Conservation (phyloP, 2,888 invertebrate species). For the Fragum whitleyi region DNA sequence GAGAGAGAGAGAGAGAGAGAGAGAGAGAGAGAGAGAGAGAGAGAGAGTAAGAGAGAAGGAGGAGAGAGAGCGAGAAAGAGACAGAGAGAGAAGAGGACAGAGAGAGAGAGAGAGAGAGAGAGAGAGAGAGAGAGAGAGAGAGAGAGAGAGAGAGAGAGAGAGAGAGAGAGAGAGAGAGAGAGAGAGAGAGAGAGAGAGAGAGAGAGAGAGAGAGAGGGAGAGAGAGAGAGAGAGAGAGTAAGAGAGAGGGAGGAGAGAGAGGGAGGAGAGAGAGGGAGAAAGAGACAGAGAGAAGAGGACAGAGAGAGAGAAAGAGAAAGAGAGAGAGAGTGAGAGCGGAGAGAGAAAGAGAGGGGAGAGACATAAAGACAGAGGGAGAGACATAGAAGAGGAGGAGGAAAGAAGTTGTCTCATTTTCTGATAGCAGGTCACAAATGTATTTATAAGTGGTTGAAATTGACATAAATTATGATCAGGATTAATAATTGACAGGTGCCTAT, state of each 20-base stretch:
- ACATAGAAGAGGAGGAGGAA: background rate
- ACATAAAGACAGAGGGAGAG: background rate
- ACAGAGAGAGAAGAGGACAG: no score
- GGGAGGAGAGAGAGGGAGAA: background rate
- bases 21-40: background rate
- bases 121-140: background rate
- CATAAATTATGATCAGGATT: background rate
- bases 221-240: no score
- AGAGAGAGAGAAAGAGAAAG: background rate
- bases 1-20: background rate
- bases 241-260: background rate
- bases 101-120: background rate
- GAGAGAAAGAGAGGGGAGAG: background rate
- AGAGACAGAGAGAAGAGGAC: background rate
- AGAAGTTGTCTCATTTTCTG: background rate
- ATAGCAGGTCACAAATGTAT: background rate
- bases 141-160: background rate
- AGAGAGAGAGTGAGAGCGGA: background rate
- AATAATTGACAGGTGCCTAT: background rate
- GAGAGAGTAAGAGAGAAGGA: background rate
- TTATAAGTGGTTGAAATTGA: slow-evolving; percentile 1
- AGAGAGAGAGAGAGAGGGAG: no score
- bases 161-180: background rate
- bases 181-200: no score
- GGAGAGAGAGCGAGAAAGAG: no score